Evolutionary conservation across 1,140 invertebrate genomes (phyloP).

Genomic region (Atopsyche davidsoni): DNA sequence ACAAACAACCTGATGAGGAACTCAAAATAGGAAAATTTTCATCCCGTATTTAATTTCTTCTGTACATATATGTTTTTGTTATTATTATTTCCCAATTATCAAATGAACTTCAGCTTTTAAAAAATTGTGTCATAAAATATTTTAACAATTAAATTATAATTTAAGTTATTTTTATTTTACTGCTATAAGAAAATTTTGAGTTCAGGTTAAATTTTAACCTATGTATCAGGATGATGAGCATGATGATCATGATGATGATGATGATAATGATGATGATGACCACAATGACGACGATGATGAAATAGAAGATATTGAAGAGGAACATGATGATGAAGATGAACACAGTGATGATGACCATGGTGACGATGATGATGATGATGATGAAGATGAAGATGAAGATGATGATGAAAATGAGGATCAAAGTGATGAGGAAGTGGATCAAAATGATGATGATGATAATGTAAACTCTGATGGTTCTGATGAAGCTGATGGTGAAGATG

Average conservation of each 20-base stretch:
- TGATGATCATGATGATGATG: slow-evolving; percentile 35
- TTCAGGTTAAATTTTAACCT: too few species aligned
- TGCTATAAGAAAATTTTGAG: too few species aligned
- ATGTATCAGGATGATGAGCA: slow-evolving; percentile 35
- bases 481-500: slow-evolving; percentile 30
- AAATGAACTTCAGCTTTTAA: too few species aligned
- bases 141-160: too few species aligned
- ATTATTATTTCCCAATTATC: too few species aligned
- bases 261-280: slow-evolving; percentile 31
- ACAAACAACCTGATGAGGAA: slow-evolving; percentile 14
- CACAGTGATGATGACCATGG: slow-evolving; percentile 36
- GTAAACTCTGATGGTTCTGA: slow-evolving; percentile 30
- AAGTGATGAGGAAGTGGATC: slow-evolving; percentile 26
- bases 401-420: slow-evolving; percentile 31
- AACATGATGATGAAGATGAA: slow-evolving; percentile 34
- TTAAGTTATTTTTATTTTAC: too few species aligned
- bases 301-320: slow-evolving; percentile 35
- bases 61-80: not conserved
- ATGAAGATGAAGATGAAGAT: slow-evolving; percentile 35
- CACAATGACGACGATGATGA: slow-evolving; percentile 36
- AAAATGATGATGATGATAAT: slow-evolving; percentile 29
- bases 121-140: too few species aligned
- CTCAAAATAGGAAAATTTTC: slow-evolving; percentile 25
- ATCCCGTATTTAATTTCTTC: slow-evolving; percentile 13
- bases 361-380: slow-evolving; percentile 34